phyloP scores from a whole-genome alignment of 2,113 vertebrate genomes.

The Carlito syrichta region DNA sequence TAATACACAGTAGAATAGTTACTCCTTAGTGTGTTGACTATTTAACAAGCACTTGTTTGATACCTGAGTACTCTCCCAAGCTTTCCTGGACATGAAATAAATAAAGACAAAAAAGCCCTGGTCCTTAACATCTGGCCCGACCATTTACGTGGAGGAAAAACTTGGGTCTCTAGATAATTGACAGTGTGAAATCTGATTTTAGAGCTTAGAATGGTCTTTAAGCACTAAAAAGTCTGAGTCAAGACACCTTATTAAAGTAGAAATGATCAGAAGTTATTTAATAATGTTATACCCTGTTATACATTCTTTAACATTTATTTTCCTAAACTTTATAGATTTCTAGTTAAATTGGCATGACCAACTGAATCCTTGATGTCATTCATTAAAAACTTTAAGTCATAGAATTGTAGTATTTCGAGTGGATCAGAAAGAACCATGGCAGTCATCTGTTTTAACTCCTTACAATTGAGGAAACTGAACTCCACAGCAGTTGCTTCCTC shows the following conservation, averaged over 20 bases:
- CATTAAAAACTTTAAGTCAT: neutral
- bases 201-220: conserved; percentile 8
- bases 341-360: neutral
- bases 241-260: conserved; percentile 23
- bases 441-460: neutral
- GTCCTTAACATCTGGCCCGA: conserved; percentile 2
- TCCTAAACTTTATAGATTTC: neutral
- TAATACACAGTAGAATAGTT: neutral
- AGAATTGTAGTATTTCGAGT: neutral
- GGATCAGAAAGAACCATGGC: neutral
- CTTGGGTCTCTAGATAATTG: neutral
- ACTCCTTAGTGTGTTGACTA: neutral
- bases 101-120: neutral
- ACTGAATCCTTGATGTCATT: neutral
- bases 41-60: neutral
- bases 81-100: neutral
- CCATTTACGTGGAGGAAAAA: neutral
- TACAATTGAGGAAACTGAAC: neutral
- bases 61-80: neutral
- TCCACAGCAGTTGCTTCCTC: neutral
- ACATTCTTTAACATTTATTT: conserved; percentile 42
- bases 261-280: neutral
- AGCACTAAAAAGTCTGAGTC: neutral
- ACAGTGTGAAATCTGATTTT: conserved; percentile 44
- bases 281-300: neutral